Base-by-base conservation (phyloP, 2,797 vertebrate genomes). In the Lutjanus argentimaculatus region DNA sequence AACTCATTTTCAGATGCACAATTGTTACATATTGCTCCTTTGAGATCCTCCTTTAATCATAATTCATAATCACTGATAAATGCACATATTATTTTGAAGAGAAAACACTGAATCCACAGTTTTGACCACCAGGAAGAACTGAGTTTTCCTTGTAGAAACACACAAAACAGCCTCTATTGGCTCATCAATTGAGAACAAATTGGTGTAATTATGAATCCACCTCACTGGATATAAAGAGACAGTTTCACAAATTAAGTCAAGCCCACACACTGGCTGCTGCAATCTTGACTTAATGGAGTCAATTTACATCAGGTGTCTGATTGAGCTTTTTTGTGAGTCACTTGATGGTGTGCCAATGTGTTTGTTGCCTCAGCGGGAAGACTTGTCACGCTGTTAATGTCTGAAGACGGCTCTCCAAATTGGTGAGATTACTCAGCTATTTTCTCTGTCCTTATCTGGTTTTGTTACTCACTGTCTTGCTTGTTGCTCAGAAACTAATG, bases 221-320 rank as follows among this genome's bases (percentile, higher is more conserved):
- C 65, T 14, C 68, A 49, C 7, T 43, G 46, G 22, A 72, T 42
- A 83, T 36, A 70, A 82, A 79, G 45, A 75, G 62, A 74, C 48
- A 0, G 65, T 55, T 67, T 73, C 16, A 52, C 67, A 80, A 73
- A 83, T 89, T 19, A 85, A 59, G 59, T 72, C 57, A 53, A 65
- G 52, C 55, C 55, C 57, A 59, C 62, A 45, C 40, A 53, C 79
- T 71, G 70, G 58, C 69, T 58, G 84, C 79, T 71, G 71, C 64
- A 79, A 13, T 76, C 71, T 89, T 85, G 81, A 84, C 67, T 86
- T 81, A 88, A 87, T 91, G 61, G 67, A 80, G 75, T 88, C 72
- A 68, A 85, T 90, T 84, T 71, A 65, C 53, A 81, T 91, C 76
- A 86, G 82, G 77, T 67, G 76, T 86, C 65, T 90, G 76, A 88